phyloP scores from a whole-genome alignment of 2,888 invertebrate genomes.

The Nineta flava region DNA sequence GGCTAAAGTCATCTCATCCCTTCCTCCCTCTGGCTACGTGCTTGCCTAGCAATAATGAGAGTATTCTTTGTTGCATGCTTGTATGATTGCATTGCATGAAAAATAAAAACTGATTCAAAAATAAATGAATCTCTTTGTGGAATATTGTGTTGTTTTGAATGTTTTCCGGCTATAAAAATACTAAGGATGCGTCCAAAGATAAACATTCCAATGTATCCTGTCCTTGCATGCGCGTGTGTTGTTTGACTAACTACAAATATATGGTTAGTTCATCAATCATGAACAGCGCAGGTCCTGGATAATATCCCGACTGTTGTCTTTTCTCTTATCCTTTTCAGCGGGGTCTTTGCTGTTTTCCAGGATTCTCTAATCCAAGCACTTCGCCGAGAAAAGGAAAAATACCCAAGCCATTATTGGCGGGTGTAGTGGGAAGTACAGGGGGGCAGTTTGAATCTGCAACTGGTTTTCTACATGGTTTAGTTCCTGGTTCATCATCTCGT shows the following conservation, averaged over 20 bases:
- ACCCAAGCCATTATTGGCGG: conserved; percentile 57
- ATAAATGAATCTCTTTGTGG: background rate
- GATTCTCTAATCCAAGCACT: conserved; percentile 61
- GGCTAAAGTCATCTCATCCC: no score
- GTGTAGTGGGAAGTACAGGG: conserved; percentile 37
- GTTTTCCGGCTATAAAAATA: background rate
- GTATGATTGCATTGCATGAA: conserved; percentile 1
- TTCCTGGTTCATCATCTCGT: conserved; percentile 26
- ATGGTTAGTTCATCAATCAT: conserved; percentile 8
- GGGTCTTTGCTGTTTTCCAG: conserved; percentile 74
- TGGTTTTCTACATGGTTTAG: conserved; percentile 26
- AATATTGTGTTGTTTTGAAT: background rate
- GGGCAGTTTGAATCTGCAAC: conserved; percentile 21
- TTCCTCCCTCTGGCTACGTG: background rate
- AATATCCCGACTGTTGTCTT: conserved; percentile 29
- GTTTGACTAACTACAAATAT: conserved; percentile 10
- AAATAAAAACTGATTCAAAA: background rate
- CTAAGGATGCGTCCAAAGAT: no score
- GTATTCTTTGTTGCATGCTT: background rate
- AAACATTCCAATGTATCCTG: background rate
- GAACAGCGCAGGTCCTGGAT: conserved; percentile 28
- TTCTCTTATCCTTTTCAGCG: conserved; percentile 53
- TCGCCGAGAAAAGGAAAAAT: conserved; percentile 60
- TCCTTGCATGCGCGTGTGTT: conserved; percentile 1
- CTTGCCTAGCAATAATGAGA: background rate